Evolutionary conservation across 1,140 invertebrate genomes (phyloP).

Genomic region (Ctenoplectra terminalis): DNA sequence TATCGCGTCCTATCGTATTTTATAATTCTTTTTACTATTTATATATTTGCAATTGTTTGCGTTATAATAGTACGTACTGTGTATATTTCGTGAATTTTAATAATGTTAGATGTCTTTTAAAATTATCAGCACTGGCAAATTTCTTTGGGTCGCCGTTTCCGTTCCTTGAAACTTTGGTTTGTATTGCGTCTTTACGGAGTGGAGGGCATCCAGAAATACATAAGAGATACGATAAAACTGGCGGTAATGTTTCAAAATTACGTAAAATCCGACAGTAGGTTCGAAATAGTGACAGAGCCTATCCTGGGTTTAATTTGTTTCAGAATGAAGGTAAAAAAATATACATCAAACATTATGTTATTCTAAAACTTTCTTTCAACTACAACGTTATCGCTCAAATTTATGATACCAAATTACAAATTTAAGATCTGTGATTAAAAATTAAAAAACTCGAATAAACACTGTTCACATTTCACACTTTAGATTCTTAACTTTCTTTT

Average conservation of each 20-base stretch:
- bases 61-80: too few species aligned
- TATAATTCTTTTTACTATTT: too few species aligned
- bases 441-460: too few species aligned
- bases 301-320: constrained; percentile 95
- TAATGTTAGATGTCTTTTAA: neutral
- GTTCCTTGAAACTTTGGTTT: constrained; percentile 97
- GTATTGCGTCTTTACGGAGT: constrained; percentile 93
- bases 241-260: constrained; percentile 90
- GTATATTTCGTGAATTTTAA: too few species aligned
- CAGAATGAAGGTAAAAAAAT: constrained; percentile 91
- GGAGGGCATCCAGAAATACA: constrained; percentile 90
- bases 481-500: too few species aligned
- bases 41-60: too few species aligned
- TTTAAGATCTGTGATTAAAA: too few species aligned
- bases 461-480: too few species aligned
- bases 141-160: constrained; percentile 93
- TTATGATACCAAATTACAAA: too few species aligned
- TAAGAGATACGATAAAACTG: constrained; percentile 89
- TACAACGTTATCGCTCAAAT: too few species aligned
- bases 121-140: constrained; percentile 94
- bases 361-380: too few species aligned
- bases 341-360: too few species aligned
- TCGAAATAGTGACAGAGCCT: constrained; percentile 89
- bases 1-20: neutral
- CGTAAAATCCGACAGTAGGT: constrained; percentile 88